Evolutionary conservation across 2,888 invertebrate genomes (phyloP).

Genomic region (Tipula lateralis): DNA sequence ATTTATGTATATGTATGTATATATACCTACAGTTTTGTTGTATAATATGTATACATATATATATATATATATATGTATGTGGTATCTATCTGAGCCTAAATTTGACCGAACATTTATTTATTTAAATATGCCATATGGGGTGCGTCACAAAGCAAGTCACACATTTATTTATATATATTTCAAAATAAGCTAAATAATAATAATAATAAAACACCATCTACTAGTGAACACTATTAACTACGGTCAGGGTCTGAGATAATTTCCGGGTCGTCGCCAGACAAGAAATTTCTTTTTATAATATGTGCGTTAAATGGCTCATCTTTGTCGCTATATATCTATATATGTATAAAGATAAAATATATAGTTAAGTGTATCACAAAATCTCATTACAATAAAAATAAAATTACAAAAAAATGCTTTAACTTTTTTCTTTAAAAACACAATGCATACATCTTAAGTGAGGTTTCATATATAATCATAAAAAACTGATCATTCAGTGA

Average conservation of each 20-base stretch:
- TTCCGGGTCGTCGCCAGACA: not conserved
- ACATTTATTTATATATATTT: not conserved
- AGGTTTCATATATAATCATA: conserved; percentile 6
- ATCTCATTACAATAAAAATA: not conserved
- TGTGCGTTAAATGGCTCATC: not conserved
- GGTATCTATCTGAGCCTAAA: not conserved
- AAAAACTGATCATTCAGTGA: conserved; percentile 24
- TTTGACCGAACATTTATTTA: not conserved
- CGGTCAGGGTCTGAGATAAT: not conserved
- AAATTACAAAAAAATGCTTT: not conserved
- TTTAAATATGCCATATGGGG: not conserved
- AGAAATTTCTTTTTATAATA: not conserved
- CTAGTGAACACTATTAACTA: conserved; percentile 5
- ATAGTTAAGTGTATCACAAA: not conserved
- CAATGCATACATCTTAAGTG: conserved; percentile 24
- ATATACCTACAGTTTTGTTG: conserved; percentile 6
- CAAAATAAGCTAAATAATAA: conserved; percentile 6
- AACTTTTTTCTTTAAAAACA: not conserved
- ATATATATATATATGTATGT: not conserved
- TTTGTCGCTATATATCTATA: not conserved
- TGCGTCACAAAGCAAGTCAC: conserved; percentile 16
- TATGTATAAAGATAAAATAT: not conserved
- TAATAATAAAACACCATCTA: conserved; percentile 6
- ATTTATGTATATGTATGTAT: no score
- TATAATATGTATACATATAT: no score